Evolutionary conservation across 2,113 vertebrate genomes (phyloP), one percentile per base, ranked within the genome.

Genomic region (Sinocyclocheilus anshuiensis): DNA sequence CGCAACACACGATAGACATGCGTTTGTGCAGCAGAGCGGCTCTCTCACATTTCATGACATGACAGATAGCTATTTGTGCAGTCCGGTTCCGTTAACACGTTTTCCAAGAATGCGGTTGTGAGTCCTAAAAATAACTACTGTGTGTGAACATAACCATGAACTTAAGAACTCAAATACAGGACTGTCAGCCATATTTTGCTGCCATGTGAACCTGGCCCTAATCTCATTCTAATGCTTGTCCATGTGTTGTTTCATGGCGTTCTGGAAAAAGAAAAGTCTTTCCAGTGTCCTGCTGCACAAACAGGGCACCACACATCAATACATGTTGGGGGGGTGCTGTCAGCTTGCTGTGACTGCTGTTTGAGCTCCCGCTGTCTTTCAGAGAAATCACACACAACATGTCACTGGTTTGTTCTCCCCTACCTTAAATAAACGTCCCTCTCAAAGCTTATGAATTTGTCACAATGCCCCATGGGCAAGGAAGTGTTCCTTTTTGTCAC

Each of bases 371-470:
- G 63, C 71, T 36, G 67, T 76, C 75, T 72, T 77, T 7, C 20
- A 65, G 86, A 59, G 55, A 61, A 82, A 77, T 83, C 57, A 48
- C 86, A 59, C 81, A 80, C 29, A 76, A 45, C 55, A 26, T 86
- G 81, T 83, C 26, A 36, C 67, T 59, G 65, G 79, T 75, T 83
- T 80, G 48, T 85, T 88, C 83, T 81, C 29, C 22, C 61, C 50
- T 36, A 61, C 79, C 79, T 87, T 84, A n/a, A 84, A 81, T 57
- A 87, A 88, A 81, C 80, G 36, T 69, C 29, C 57, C 78, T 87
- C 22, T 20, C 53, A 77, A 26, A 79, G 36, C 42, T 69, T 72
- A 74, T 72, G 67, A 85, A 89, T 89, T 87, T 81, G 79, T 53
- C 79, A 81, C 6, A 0, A 63, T 74, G 55, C 53, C 67, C 69